phyloP scores from a whole-genome alignment of 2,797 vertebrate species.

The Orientallactaga sibirica region DNA sequence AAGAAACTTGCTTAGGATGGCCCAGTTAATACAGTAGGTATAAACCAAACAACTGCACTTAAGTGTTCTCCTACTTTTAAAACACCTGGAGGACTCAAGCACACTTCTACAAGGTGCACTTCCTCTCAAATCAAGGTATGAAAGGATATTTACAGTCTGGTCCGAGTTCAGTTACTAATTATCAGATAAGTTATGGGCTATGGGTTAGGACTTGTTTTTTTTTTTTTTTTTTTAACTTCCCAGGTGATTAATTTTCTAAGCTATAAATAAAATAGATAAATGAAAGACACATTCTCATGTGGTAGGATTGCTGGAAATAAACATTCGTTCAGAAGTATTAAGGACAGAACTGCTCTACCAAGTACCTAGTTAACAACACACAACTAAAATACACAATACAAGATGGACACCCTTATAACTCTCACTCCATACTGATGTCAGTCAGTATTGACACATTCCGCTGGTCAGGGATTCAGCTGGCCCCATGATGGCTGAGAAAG shows the following conservation, averaged over 20 bases:
- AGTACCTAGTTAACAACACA: background rate
- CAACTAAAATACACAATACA: background rate
- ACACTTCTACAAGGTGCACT: background rate
- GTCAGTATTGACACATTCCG: background rate
- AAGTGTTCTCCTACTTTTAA: background rate
- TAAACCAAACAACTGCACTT: background rate
- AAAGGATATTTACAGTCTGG: background rate
- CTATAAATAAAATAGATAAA: background rate
- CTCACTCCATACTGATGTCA: background rate
- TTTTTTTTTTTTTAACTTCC: background rate
- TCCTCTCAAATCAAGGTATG: background rate
- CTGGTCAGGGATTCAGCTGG: background rate
- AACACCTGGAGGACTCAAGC: background rate
- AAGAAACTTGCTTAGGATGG: background rate
- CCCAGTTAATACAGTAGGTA: background rate
- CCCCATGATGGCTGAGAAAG: background rate
- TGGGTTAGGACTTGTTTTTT: background rate
- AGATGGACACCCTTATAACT: too few species aligned
- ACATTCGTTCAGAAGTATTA: background rate
- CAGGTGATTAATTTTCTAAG: background rate
- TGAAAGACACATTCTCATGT: background rate
- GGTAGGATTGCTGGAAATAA: background rate
- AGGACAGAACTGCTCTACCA: background rate
- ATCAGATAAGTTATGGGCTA: background rate
- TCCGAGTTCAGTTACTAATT: background rate